Evolutionary conservation across 2,797 vertebrate genomes (phyloP), one percentile per base, ranked within the genome.

Genomic region (Clarias pachynema): DNA sequence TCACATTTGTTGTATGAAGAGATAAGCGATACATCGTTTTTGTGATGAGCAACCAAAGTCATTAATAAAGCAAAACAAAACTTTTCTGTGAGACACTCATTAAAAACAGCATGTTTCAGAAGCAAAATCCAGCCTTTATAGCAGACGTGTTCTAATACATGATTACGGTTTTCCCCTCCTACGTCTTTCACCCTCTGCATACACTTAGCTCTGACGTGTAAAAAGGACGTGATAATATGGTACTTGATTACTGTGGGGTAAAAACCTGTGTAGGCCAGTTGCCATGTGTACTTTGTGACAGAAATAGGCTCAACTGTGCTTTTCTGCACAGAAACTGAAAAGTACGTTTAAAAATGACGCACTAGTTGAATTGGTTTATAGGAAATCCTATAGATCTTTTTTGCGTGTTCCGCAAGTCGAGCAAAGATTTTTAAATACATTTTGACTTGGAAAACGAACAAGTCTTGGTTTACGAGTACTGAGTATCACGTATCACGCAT

Each of bases 281-380:
- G 75, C 31, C 57, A 62, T 78, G 75, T 60, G 22, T n/a, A 78
- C 75, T 78, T n/a, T 62, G 49, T 29, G 57, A 78, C 75, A 60
- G 20, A 78, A 78, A 78, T 60, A 78, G 56, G 10, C n/a, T 20
- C 75, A 78, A 60, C 20, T 14, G 56, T 62, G 75, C 9, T 78
- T 60, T 60, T 14, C 12, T 60, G 75, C 57, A 62, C 57, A 79
- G 22, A 79, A 79, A 79, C 57, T 62, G 20, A 60, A 75, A 75
- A 75, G 3, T 5, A 31, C 1, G 2, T 60, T 59, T n/a, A n/a
- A 34, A 78, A 78, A 37, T 60, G 31, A 78, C 6, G 1, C 74
- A 78, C 29, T 78, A 24, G 18, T 8, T 22, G 53, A 57, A 57
- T 34, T 24, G 29, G 20, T 7, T 37, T 1, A 60, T 29, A 60